Evolutionary conservation across 2,888 invertebrate genomes (phyloP).

Genomic region (Psylliodes chrysocephalus): DNA sequence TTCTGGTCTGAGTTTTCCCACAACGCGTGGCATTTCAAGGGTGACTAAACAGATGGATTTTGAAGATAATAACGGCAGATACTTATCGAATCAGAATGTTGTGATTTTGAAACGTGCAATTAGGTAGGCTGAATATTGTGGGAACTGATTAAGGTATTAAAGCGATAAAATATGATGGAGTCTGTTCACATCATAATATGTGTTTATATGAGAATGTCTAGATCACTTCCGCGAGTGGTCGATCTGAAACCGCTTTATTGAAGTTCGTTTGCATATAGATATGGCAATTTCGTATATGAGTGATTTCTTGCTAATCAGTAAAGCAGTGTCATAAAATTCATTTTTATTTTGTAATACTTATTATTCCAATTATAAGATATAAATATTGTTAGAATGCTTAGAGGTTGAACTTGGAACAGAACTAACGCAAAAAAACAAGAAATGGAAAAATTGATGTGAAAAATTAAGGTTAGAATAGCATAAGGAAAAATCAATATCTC

Average conservation of each 20-base stretch:
- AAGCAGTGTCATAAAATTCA: too few relatives aligned
- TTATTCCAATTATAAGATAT: too few relatives aligned
- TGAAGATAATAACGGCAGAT: constrained; percentile 39
- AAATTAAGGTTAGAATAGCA: too few relatives aligned
- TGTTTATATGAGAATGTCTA: constrained; percentile 39
- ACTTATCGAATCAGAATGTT: constrained; percentile 44
- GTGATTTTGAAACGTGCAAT: constrained; percentile 43
- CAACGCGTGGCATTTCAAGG: constrained; percentile 46
- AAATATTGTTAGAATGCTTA: too few relatives aligned
- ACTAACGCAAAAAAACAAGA: too few relatives aligned
- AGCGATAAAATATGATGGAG: constrained; percentile 34
- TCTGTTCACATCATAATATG: constrained; percentile 31
- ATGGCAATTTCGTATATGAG: constrained; percentile 31
- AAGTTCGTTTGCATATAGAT: constrained; percentile 31
- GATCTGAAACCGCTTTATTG: constrained; percentile 29
- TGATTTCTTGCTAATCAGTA: constrained; percentile 6
- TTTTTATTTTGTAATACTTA: too few relatives aligned
- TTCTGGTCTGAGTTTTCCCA: constrained; percentile 43
- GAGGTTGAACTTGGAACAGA: too few relatives aligned
- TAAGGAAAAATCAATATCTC: too few relatives aligned
- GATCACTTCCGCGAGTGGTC: constrained; percentile 31
- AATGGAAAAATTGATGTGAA: too few relatives aligned
- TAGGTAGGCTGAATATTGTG: constrained; percentile 40
- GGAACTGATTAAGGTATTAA: constrained; percentile 42
- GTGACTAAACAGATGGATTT: constrained; percentile 42